Evolutionary conservation across 2,888 invertebrate species (phyloP).

Genomic region (Emmelina monodactyla): DNA sequence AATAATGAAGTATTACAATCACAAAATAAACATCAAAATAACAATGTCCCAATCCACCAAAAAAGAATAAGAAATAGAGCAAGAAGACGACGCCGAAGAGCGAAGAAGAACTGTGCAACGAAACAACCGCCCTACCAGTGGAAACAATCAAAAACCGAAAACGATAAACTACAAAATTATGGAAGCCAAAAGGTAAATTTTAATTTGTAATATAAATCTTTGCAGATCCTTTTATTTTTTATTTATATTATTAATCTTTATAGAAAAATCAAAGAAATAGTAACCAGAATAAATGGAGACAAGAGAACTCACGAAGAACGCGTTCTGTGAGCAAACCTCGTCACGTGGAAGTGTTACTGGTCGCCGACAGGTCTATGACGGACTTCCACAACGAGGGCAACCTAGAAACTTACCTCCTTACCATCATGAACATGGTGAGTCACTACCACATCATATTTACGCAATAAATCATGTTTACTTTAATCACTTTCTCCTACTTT

Average conservation of each 20-base stretch:
- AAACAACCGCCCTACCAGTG: slow-evolving; percentile 53
- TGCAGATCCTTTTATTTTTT: too few relatives aligned
- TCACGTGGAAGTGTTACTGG: slow-evolving; percentile 86
- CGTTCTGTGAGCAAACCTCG: slow-evolving; percentile 79
- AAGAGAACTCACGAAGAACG: slow-evolving; percentile 25
- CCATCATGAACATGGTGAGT: slow-evolving; percentile 90
- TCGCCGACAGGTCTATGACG: slow-evolving; percentile 88
- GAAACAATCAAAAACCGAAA: slow-evolving; percentile 31
- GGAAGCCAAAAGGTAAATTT: slow-evolving; percentile 21
- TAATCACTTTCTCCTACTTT: too few relatives aligned
- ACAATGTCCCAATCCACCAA: slow-evolving; percentile 29
- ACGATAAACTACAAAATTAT: slow-evolving; percentile 20
- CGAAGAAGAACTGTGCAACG: slow-evolving; percentile 51
- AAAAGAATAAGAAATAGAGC: slow-evolving; percentile 39
- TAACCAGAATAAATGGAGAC: slow-evolving; percentile 9
- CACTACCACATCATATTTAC: too few relatives aligned
- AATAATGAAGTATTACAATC: slow-evolving; percentile 21
- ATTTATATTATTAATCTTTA: too few relatives aligned
- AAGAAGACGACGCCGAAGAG: slow-evolving; percentile 41
- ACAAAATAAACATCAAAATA: slow-evolving; percentile 23
- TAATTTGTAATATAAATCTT: too few relatives aligned
- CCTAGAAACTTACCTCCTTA: slow-evolving; percentile 85
- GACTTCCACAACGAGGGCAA: slow-evolving; percentile 86
- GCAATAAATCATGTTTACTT: neutral
- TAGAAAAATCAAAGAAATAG: neutral